A percentile compares a stretch with the other conserved stretches of the same genome.
These are phyloP conservation scores for Progne subis DNA, from an alignment of 2,113 vertebrate genomes.

Conservation along the genomic window DNA sequence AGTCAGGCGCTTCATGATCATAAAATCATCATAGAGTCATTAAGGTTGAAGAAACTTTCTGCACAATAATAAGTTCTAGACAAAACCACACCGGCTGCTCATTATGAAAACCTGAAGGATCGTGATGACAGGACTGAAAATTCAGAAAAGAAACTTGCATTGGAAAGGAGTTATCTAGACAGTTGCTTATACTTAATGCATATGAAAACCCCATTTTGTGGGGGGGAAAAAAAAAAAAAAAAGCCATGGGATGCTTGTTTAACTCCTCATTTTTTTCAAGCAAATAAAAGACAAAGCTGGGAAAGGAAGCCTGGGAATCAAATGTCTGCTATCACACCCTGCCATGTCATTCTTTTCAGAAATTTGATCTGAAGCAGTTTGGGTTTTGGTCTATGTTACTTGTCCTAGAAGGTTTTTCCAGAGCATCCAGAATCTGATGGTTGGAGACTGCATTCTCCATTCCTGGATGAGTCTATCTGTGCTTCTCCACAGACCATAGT, in stretches of 20 bases:
- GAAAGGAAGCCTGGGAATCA: background rate
- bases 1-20: background rate
- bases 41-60: background rate
- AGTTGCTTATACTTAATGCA: background rate
- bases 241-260: background rate
- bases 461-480: background rate
- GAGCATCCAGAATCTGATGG: background rate
- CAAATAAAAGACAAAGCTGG: background rate
- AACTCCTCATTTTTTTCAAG: background rate
- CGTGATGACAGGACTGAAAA: background rate
- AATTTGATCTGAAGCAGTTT: background rate
- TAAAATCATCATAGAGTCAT: background rate
- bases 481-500: background rate
- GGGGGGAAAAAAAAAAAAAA: background rate
- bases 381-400: background rate
- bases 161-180: background rate
- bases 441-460: rapidly evolving
- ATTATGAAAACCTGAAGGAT: background rate
- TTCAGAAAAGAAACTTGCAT: background rate
- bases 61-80: background rate
- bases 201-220: background rate
- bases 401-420: background rate
- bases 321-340: background rate
- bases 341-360: background rate
- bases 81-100: background rate